phyloP scores from a whole-genome alignment of 2,888 invertebrate species.

The Cancer borealis region DNA sequence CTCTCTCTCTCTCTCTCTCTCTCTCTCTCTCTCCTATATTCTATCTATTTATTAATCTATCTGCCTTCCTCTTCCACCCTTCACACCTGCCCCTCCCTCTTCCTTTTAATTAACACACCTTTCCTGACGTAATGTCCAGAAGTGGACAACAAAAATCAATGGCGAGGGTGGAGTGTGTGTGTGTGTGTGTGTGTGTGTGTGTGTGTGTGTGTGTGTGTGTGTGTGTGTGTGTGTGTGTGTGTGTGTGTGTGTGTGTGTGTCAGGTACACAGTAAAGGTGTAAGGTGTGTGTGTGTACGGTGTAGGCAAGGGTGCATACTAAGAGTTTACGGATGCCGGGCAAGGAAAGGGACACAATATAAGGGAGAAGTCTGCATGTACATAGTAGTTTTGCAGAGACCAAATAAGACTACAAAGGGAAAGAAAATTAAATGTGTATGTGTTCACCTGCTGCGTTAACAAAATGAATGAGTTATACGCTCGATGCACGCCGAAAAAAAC shows the following conservation, averaged over 20 bases:
- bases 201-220: conserved; percentile 40
- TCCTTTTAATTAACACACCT: conserved; percentile 13
- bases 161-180: conserved; percentile 1
- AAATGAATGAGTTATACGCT: too few relatives aligned
- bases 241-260: neutral
- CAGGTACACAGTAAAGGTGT: too few relatives aligned
- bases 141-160: conserved; percentile 15
- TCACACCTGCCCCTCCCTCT: neutral
- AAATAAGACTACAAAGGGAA: too few relatives aligned
- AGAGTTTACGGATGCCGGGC: too few relatives aligned
- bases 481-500: too few relatives aligned
- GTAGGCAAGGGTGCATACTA: too few relatives aligned
- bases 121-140: neutral
- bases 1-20: conserved; percentile 30
- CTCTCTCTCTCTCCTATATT: neutral
- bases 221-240: neutral
- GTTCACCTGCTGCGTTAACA: too few relatives aligned
- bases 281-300: neutral
- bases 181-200: conserved; percentile 29
- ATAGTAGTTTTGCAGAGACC: too few relatives aligned
- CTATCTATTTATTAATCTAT: neutral
- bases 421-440: too few relatives aligned
- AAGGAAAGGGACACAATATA: too few relatives aligned
- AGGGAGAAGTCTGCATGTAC: too few relatives aligned
- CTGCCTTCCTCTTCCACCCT: neutral